Evolutionary conservation across 2,113 vertebrate genomes (phyloP), one percentile per base, ranked within the genome.

Genomic region (Hypocryptadius cinnamomeus): DNA sequence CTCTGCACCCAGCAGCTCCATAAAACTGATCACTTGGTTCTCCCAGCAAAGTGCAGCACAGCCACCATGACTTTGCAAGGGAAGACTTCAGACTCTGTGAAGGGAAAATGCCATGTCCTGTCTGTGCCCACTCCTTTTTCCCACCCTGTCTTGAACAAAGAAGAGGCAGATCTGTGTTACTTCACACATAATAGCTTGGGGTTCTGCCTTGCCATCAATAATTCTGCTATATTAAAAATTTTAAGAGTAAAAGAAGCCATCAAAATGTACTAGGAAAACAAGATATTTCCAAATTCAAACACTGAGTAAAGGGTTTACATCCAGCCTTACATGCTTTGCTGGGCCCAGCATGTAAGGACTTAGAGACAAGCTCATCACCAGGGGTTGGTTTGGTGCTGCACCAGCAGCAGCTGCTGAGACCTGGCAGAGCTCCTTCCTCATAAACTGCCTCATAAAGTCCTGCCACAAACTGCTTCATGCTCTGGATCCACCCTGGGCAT

Each of bases 81-180:
- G 19, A 86, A 53, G 7, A 53, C 33, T 77, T 79, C 3, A 59
- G 21, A 13, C 69, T 24, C 39, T 13, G 7, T 7, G 7, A 60
- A 53, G 50, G 35, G 47, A 72, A 85, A 79, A 83, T 23, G 31
- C 54, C 79, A 73, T 0, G 0, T 69, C 59, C 79, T 56, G 24
- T 21, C 54, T 0, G 15, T 5, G 23, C 0, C 0, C 9, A 4
- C 22, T 30, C 57, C 50, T 51, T 22, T 68, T 51, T 7, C 20
- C 63, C 45, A 40, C 7, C 23, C 22, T 35, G 6, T 13, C 45
- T 63, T 28, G 37, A 69, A 53, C 33, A 81, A 59, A 81, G 25
- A 22, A 63, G 19, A 3, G 13, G 27, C 8, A 56, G n/a, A 15
- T 45, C 23, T 1, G 15, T 27, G 47, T 61, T 60, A 16, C n/a